These are phyloP conservation scores for Lasioglossum vierecki DNA, from an alignment of 2,888 invertebrate species.

Conservation along the genomic window DNA sequence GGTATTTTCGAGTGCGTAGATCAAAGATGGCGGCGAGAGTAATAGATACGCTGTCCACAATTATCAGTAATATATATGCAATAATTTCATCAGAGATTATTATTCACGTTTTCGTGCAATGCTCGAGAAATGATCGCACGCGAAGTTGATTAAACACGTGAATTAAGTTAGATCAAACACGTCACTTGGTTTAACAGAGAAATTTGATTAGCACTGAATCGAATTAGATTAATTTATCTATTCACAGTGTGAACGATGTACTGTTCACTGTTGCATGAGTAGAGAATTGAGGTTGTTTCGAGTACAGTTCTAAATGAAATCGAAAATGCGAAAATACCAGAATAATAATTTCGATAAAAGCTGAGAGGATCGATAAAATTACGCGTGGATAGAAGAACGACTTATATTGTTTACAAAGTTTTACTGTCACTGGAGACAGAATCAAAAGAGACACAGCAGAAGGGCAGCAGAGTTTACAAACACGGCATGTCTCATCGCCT, in stretches of 20 bases:
- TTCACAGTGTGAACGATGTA: neutral
- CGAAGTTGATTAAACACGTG: neutral
- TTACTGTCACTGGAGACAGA: constrained; percentile 34
- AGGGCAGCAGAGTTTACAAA: constrained; percentile 64
- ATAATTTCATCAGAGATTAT: neutral
- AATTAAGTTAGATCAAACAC: too few species aligned
- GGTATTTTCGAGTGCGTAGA: neutral
- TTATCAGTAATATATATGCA: neutral
- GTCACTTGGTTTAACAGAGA: neutral
- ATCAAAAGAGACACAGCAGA: constrained; percentile 37
- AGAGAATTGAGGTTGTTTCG: too few species aligned
- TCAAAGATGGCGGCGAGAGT: neutral
- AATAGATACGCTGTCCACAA: neutral
- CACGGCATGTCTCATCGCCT: constrained; percentile 39
- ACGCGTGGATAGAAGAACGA: neutral
- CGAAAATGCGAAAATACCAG: neutral
- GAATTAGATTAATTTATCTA: neutral
- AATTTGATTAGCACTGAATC: neutral
- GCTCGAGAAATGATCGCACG: neutral
- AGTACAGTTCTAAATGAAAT: neutral
- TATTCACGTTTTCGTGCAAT: neutral
- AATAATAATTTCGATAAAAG: neutral
- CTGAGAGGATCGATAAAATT: constrained; percentile 45
- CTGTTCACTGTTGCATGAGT: neutral
- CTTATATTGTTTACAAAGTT: constrained; percentile 18